phyloP scores from a whole-genome alignment of 2,888 invertebrate genomes.

The Melangyna quadrimaculata region DNA sequence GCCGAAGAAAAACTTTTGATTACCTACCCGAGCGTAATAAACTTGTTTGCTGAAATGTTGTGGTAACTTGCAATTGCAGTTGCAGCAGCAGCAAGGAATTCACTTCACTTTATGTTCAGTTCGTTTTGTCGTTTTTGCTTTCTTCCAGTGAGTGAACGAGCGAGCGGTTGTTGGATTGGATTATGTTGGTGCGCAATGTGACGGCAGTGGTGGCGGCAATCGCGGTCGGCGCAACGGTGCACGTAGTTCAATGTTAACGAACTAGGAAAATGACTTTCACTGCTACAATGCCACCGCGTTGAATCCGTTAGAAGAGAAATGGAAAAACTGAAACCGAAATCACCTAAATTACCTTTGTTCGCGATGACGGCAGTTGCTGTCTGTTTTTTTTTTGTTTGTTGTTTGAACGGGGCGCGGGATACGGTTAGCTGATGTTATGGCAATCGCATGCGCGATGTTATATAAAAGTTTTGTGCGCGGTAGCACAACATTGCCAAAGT shows the following conservation, averaged over 20 bases:
- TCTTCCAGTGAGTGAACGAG: slow-evolving; percentile 12
- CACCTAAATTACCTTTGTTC: slow-evolving; percentile 65
- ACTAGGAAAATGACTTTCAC: slow-evolving; percentile 71
- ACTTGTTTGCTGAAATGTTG: slow-evolving; percentile 66
- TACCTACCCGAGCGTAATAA: slow-evolving; percentile 66
- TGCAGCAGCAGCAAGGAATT: slow-evolving; percentile 37
- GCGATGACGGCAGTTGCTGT: not conserved
- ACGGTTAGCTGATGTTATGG: slow-evolving; percentile 32
- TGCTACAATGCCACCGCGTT: slow-evolving; percentile 46
- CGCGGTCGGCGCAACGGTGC: slow-evolving; percentile 44
- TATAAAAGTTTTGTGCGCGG: slow-evolving; percentile 46
- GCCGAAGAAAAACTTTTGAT: slow-evolving; percentile 39
- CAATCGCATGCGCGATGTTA: slow-evolving; percentile 48
- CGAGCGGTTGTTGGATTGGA: not conserved
- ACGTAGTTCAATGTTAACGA: slow-evolving; percentile 72
- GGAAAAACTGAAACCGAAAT: slow-evolving; percentile 67
- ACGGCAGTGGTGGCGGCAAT: not conserved
- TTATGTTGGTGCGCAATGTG: not conserved
- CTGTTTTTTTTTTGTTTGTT: too few relatives aligned
- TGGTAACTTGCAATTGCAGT: slow-evolving; percentile 50
- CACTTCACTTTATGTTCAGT: slow-evolving; percentile 38
- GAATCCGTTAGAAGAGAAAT: slow-evolving; percentile 53
- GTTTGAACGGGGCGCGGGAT: not conserved
- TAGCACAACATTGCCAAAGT: slow-evolving; percentile 24
- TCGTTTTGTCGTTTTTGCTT: slow-evolving; percentile 45